A percentile compares a stretch with the other conserved stretches of the same genome.
These are phyloP conservation scores for Spatulosminthurus flaviceps DNA, from an alignment of 2,888 invertebrate species.

Conservation along the genomic window DNA sequence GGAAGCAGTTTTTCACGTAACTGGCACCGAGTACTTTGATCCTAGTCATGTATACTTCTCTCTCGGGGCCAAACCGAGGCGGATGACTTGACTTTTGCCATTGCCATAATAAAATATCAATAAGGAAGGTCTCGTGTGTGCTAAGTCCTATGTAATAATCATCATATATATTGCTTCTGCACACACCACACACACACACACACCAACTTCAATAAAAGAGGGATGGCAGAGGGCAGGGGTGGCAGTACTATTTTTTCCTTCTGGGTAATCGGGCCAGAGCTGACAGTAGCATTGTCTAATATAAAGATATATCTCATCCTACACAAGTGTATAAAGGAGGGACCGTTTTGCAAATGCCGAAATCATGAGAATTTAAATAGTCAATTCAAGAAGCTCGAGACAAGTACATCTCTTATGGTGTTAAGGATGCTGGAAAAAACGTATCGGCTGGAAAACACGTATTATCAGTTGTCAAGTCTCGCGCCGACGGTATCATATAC, in stretches of 20 bases:
- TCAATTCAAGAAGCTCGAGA: too few species aligned
- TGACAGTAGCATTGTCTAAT: too few species aligned
- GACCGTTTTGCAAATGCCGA: too few species aligned
- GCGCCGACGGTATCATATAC: slow-evolving; percentile 44
- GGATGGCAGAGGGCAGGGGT: slow-evolving; percentile 2
- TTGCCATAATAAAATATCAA: slow-evolving; percentile 38
- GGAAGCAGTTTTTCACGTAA: slow-evolving; percentile 1
- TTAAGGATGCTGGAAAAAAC: neutral
- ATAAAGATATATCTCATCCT: neutral
- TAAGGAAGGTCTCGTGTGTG: slow-evolving; percentile 1
- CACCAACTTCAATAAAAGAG: neutral
- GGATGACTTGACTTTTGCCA: slow-evolving; percentile 31
- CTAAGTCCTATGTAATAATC: slow-evolving; percentile 16
- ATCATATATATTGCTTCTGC: slow-evolving; percentile 1
- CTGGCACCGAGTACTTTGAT: slow-evolving; percentile 24
- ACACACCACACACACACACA: too few species aligned
- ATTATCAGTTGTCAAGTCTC: slow-evolving; percentile 25
- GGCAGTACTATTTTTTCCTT: neutral
- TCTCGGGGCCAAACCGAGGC: slow-evolving; percentile 5
- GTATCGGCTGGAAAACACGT: slow-evolving; percentile 4
- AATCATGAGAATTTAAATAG: too few species aligned
- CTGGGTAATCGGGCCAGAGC: slow-evolving; percentile 12
- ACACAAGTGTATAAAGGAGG: too few species aligned
- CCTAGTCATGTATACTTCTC: neutral
- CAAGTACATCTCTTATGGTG: too few species aligned